A percentile compares a stretch with the other conserved stretches of the same genome.
Evolutionary conservation across 2,113 vertebrate species (phyloP).

Genomic region (Perccottus glenii): DNA sequence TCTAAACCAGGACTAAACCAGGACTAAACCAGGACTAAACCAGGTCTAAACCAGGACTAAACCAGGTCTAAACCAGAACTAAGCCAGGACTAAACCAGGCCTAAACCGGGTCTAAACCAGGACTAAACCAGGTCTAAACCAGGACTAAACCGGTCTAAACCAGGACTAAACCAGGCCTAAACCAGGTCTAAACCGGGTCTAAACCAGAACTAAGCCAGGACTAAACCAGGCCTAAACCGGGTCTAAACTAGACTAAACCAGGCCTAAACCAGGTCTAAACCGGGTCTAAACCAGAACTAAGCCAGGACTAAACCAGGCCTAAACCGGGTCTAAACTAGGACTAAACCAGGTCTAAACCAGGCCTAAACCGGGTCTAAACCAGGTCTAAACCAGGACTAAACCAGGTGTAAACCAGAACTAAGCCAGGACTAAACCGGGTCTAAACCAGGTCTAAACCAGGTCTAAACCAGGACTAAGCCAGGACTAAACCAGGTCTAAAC

Average conservation of each 20-base stretch:
- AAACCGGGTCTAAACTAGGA: neutral
- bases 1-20: neutral
- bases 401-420: too few species aligned
- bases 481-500: too few species aligned
- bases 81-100: neutral
- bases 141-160: neutral
- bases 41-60: neutral
- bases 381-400: neutral
- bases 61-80: neutral
- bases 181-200: too few species aligned
- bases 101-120: too few species aligned
- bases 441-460: neutral
- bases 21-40: neutral
- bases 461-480: too few species aligned
- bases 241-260: neutral
- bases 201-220: too few species aligned
- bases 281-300: too few species aligned
- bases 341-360: neutral
- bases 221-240: too few species aligned
- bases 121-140: too few species aligned
- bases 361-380: too few species aligned
- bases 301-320: too few species aligned
- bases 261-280: too few species aligned
- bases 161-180: neutral
- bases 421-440: neutral